Evolutionary conservation across 2,888 invertebrate species (phyloP).

Genomic region (Tetranychus truncatus): DNA sequence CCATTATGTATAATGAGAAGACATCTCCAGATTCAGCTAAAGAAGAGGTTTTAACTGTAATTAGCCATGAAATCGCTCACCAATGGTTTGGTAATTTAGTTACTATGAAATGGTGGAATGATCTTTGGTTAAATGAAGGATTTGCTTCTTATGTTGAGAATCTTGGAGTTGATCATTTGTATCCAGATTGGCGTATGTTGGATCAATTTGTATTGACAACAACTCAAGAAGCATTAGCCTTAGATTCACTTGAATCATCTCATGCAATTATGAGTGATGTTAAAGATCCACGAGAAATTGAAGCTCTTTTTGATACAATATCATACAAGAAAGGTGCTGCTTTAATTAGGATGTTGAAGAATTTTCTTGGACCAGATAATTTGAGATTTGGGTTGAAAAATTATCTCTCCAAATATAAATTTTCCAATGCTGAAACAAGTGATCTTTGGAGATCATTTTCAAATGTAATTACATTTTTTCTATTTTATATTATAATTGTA

Average conservation of each 20-base stretch:
- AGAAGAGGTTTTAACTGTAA: slow-evolving; percentile 44
- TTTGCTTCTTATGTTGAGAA: slow-evolving; percentile 60
- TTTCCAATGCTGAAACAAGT: slow-evolving; percentile 52
- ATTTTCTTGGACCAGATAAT: slow-evolving; percentile 45
- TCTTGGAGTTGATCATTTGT: slow-evolving; percentile 47
- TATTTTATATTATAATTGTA: neutral
- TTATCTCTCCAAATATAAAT: slow-evolving; percentile 49
- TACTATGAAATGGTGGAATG: slow-evolving; percentile 37
- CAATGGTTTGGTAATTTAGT: slow-evolving; percentile 35
- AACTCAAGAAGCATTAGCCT: slow-evolving; percentile 46
- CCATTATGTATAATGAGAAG: slow-evolving; percentile 44
- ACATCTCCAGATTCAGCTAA: slow-evolving; percentile 47
- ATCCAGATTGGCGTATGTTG: slow-evolving; percentile 49
- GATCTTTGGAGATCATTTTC: slow-evolving; percentile 63
- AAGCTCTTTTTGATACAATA: slow-evolving; percentile 54
- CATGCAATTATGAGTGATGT: slow-evolving; percentile 50
- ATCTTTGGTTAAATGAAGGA: slow-evolving; percentile 75
- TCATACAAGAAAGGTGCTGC: slow-evolving; percentile 58
- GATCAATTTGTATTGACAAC: slow-evolving; percentile 50
- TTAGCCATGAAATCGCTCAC: slow-evolving; percentile 54
- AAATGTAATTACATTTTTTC: slow-evolving; percentile 33
- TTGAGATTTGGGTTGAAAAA: slow-evolving; percentile 41
- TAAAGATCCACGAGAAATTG: slow-evolving; percentile 49
- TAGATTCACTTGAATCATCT: slow-evolving; percentile 50
- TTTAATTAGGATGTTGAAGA: slow-evolving; percentile 51